Percentiles rank a stretch among this genome's conserved stretches.
These are phyloP conservation scores for Egretta garzetta DNA, from an alignment of 2,113 vertebrate genomes.

Conservation along the genomic window DNA sequence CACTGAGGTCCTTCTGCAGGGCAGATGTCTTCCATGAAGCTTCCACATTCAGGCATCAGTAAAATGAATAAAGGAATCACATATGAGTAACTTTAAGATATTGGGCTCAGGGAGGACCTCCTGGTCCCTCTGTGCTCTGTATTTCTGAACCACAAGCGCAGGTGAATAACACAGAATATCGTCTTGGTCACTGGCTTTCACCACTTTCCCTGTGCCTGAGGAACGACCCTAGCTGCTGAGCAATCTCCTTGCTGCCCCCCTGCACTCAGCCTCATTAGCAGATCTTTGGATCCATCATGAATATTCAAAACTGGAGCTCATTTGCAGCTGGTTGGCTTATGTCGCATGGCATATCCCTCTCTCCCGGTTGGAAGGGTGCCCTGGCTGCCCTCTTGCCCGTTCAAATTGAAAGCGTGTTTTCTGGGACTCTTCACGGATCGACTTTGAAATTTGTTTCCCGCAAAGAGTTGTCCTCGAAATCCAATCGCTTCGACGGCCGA, in stretches of 20 bases:
- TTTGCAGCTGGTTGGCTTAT: background rate
- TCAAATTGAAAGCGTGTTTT: background rate
- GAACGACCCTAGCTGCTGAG: background rate
- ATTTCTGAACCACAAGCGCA: background rate
- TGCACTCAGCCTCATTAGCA: background rate
- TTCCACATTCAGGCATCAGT: background rate
- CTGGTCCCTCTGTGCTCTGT: background rate
- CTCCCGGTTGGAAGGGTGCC: background rate
- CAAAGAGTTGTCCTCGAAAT: conserved; percentile 16
- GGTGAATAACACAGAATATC: rapidly evolving
- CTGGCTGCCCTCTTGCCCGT: rapidly evolving
- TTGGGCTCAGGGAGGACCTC: background rate
- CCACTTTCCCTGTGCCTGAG: background rate
- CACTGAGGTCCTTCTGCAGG: background rate
- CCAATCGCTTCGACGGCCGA: background rate
- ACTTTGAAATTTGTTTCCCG: conserved; percentile 14
- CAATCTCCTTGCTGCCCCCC: background rate
- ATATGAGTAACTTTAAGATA: background rate
- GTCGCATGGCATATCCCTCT: background rate
- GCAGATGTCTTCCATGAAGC: background rate
- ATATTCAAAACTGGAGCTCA: background rate
- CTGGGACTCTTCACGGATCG: background rate
- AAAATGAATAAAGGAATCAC: background rate
- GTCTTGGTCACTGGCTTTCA: background rate
- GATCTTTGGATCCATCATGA: background rate